Evolutionary conservation across 2,797 vertebrate species (phyloP).

Genomic region (Syndactyla subalaris): DNA sequence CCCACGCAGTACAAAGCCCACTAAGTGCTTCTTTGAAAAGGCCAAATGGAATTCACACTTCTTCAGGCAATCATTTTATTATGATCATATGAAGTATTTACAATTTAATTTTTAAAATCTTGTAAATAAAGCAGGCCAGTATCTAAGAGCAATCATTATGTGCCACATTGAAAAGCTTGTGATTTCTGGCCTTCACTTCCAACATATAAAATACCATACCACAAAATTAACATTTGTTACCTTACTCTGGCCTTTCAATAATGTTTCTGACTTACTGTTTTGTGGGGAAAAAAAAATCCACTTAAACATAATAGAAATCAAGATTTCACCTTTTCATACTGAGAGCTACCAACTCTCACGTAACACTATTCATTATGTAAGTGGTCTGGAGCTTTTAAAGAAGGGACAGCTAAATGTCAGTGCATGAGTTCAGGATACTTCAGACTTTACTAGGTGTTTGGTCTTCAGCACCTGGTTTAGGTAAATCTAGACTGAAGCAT

Average conservation of each 20-base stretch:
- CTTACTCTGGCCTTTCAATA: constrained; percentile 22
- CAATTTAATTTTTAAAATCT: constrained; percentile 18
- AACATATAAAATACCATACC: background rate
- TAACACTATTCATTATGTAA: background rate
- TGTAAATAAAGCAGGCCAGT: constrained; percentile 39
- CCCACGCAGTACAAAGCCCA: constrained; percentile 50
- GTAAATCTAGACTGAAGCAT: background rate
- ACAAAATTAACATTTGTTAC: constrained; percentile 44
- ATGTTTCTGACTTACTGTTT: background rate
- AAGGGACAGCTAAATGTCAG: background rate
- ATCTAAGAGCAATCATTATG: constrained; percentile 27
- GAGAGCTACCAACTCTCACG: background rate
- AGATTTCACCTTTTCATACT: background rate
- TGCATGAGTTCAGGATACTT: background rate
- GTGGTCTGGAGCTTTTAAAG: background rate
- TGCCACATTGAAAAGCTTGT: constrained; percentile 35
- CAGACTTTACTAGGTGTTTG: background rate
- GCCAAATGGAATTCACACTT: constrained; percentile 61
- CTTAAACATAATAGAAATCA: constrained; percentile 51
- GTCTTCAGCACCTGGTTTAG: background rate
- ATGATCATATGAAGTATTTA: constrained; percentile 56
- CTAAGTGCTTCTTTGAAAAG: constrained; percentile 49
- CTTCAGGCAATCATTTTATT: constrained; percentile 45
- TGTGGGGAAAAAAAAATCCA: background rate
- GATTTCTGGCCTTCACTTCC: constrained; percentile 53